Base-by-base conservation (phyloP, 2,888 invertebrate genomes). In the Xylophagus ater region DNA sequence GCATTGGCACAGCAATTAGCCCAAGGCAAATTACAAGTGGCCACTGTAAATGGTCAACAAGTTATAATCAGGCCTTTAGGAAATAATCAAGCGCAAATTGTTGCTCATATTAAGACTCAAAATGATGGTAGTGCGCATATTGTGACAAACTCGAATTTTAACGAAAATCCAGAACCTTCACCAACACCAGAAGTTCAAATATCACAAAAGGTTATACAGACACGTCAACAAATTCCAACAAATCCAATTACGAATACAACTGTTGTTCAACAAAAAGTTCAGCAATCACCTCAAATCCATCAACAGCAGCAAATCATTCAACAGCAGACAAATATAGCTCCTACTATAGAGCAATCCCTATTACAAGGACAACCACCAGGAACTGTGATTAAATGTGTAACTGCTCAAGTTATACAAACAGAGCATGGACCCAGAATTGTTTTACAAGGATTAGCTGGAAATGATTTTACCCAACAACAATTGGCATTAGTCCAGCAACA, bases 321-420 rank as follows among this genome's bases (percentile, higher is more conserved):
- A 37, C 52, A 44, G 28, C 42, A 47, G 51, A 14, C 59, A 8
- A 20, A 34, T 12, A 15, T 30, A 10, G 26, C 40, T 12, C 56
- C 34, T n/a, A 68, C 67, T 25, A 74, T 80, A 25, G 84, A 85
- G 56, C 81, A 82, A 49, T 76, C 78, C 8, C 65, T 87, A 2
- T 60, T 87, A 14, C 76, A 74, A 19, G 84, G 82, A 3, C 86
- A 87, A 59, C 87, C 87, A 4, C 81, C 85, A 0, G 87, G 87
- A 37, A 87, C 87, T 0, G 75, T 86, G 2, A 84, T 88, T 42
- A 87, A 86, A 60, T 84, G 86, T 51, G 86, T 87, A 6, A 87
- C 86, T 0, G 87, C 86, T 1, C 85, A 87, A 66, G 83, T 87
- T 7, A 81, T 87, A 59, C 85, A 85, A 61, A 86, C 87, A 1